Evolutionary conservation across 2,888 invertebrate genomes (phyloP).

Genomic region (Schrankia costaestrigalis): DNA sequence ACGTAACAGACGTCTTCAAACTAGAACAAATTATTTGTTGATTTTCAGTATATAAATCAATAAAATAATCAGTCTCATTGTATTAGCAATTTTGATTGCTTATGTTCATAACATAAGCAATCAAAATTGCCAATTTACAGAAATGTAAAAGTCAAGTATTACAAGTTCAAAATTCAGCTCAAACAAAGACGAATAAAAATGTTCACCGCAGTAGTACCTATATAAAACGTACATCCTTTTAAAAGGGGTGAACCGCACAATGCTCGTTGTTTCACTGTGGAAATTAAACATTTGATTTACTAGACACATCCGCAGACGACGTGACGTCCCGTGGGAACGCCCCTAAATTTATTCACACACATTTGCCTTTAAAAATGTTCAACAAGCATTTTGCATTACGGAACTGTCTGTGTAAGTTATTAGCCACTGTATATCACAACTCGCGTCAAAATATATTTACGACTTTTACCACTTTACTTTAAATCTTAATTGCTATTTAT

Average conservation of each 20-base stretch:
- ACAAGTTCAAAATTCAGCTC: constrained; percentile 23
- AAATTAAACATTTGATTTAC: constrained; percentile 73
- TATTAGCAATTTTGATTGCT: too few species aligned
- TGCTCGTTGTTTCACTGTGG: constrained; percentile 58
- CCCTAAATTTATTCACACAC: constrained; percentile 38
- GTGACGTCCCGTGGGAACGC: constrained; percentile 57
- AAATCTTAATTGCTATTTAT: constrained; percentile 46
- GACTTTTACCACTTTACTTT: constrained; percentile 48
- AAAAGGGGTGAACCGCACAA: constrained; percentile 50
- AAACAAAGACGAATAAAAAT: constrained; percentile 23
- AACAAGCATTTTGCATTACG: constrained; percentile 54
- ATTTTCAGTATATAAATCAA: too few species aligned
- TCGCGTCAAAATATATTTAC: constrained; percentile 41
- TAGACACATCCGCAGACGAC: constrained; percentile 56
- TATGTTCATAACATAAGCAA: constrained; percentile 10
- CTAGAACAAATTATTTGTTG: too few species aligned
- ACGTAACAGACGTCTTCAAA: too few species aligned
- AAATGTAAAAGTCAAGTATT: too few species aligned
- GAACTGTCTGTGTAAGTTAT: constrained; percentile 30
- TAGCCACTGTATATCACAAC: constrained; percentile 37
- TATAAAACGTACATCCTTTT: constrained; percentile 36
- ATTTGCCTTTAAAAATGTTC: constrained; percentile 49
- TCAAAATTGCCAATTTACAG: constrained; percentile 14
- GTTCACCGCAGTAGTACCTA: constrained; percentile 23
- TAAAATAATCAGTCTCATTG: too few species aligned